phyloP scores from a whole-genome alignment of 2,113 vertebrate species.

The Ctenodactylus gundi region DNA sequence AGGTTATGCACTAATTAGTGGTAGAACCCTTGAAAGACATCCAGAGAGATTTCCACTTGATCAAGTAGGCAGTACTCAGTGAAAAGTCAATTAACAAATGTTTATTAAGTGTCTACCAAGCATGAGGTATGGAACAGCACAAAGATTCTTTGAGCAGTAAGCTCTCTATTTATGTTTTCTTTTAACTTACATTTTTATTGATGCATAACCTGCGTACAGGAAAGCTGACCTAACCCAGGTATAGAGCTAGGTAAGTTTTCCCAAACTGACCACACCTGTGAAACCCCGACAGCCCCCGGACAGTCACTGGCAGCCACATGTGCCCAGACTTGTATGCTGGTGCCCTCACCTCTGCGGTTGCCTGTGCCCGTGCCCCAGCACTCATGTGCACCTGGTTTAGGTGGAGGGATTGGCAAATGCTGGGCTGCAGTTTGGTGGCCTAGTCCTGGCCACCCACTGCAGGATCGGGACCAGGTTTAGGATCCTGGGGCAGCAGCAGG shows the following conservation, averaged over 20 bases:
- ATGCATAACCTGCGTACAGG: not conserved
- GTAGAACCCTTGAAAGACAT: not conserved
- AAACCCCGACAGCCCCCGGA: not conserved
- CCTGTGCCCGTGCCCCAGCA: fast-evolving
- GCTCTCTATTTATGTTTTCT: not conserved
- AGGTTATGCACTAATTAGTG: constrained; percentile 31
- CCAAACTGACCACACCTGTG: not conserved
- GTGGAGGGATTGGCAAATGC: too few relatives aligned
- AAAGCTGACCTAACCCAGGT: not conserved
- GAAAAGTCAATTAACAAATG: constrained; percentile 30
- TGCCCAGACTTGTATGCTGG: too few relatives aligned
- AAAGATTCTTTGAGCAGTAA: not conserved
- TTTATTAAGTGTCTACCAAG: not conserved
- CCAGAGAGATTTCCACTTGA: not conserved
- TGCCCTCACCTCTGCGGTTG: fast-evolving
- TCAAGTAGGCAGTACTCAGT: not conserved
- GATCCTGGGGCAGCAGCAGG: not conserved
- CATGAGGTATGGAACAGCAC: not conserved
- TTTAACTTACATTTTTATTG: not conserved
- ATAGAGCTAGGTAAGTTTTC: not conserved
- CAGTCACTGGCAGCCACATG: not conserved
- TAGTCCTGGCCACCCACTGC: not conserved
- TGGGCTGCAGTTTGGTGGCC: not conserved
- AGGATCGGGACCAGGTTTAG: not conserved
- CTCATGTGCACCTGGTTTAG: too few relatives aligned